Conservation (phyloP, 2,888 invertebrate genomes). For the Torymus texanus region DNA sequence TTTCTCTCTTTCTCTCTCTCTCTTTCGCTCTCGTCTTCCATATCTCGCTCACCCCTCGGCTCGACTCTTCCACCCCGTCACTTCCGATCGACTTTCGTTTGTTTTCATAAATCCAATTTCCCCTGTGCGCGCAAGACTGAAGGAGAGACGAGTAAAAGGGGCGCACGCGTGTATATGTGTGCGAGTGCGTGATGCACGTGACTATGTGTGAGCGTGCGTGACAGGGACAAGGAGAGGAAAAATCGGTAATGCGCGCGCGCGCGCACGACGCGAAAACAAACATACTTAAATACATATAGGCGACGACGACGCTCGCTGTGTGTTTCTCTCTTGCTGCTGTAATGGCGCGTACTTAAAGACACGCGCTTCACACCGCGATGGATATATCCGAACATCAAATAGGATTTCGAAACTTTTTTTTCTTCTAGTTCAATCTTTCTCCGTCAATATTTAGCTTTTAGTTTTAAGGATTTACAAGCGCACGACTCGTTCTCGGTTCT, state of each 20-base stretch:
- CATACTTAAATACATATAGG: constrained; percentile 39
- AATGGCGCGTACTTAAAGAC: not conserved
- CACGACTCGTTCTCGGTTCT: too few species aligned
- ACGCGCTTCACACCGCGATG: not conserved
- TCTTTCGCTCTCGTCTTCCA: constrained; percentile 35
- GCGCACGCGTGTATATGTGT: not conserved
- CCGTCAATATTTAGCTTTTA: too few species aligned
- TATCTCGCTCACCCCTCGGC: too few species aligned
- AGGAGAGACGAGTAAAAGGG: not conserved
- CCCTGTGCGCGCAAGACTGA: constrained; percentile 5
- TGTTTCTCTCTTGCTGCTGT: not conserved
- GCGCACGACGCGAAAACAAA: constrained; percentile 52
- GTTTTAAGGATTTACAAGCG: too few species aligned
- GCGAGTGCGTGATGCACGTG: not conserved
- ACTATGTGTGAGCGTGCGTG: not conserved
- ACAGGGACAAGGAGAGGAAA: constrained; percentile 11
- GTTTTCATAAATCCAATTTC: constrained; percentile 63
- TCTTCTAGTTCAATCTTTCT: too few species aligned
- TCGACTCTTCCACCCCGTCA: constrained; percentile 53
- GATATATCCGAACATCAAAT: constrained; percentile 12
- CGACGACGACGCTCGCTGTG: not conserved
- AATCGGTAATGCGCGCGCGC: constrained; percentile 41
- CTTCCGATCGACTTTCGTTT: constrained; percentile 58
- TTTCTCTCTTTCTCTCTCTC: constrained; percentile 33
- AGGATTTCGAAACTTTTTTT: constrained; percentile 21